Conservation (phyloP, 2,797 vertebrate genomes). For the Taenioides sp. region DNA sequence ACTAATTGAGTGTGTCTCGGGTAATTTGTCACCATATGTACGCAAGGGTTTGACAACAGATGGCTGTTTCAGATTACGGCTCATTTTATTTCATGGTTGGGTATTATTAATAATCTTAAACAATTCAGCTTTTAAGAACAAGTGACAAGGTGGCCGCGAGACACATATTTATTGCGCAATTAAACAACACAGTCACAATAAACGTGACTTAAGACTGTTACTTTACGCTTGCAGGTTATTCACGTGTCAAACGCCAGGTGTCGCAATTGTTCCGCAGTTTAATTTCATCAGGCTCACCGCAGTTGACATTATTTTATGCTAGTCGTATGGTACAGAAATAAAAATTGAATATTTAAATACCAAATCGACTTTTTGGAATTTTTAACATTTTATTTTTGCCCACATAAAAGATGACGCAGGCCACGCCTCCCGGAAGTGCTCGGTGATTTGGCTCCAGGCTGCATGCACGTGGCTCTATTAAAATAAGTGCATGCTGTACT, state of each 20-base stretch:
- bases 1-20: constrained; percentile 7
- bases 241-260: constrained; percentile 37
- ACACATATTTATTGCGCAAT: not conserved
- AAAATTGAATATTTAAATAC: too few species aligned
- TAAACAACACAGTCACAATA: not conserved
- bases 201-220: not conserved
- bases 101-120: constrained; percentile 3
- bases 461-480: too few species aligned
- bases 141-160: not conserved
- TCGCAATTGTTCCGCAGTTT: constrained; percentile 21
- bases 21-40: constrained; percentile 19
- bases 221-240: not conserved
- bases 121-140: constrained; percentile 4
- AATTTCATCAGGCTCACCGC: not conserved
- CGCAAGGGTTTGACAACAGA: constrained; percentile 7
- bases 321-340: too few species aligned
- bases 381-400: too few species aligned
- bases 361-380: too few species aligned
- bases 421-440: too few species aligned
- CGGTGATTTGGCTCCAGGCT: too few species aligned
- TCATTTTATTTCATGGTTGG: constrained; percentile 14
- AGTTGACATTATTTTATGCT: too few species aligned
- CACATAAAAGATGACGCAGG: too few species aligned
- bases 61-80: constrained; percentile 4
- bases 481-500: too few species aligned